Evolutionary conservation across 2,888 invertebrate species (phyloP).

Genomic region (Cordylochernes scorpioides): DNA sequence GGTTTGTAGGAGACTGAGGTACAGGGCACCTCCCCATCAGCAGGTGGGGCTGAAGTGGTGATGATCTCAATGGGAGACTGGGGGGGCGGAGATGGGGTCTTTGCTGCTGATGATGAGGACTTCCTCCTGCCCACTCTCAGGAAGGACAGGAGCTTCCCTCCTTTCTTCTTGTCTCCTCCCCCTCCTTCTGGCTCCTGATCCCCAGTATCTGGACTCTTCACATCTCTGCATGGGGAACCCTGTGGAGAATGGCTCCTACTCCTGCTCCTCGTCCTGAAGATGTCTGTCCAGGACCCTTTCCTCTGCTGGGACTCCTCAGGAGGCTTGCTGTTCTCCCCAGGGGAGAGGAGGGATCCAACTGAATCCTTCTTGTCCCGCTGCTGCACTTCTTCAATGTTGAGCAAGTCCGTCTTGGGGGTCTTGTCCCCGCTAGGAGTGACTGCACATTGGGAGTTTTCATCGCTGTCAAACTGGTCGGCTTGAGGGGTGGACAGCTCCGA

Average conservation of each 20-base stretch:
- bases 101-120: slow-evolving; percentile 1
- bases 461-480: slow-evolving; percentile 6
- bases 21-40: not conserved
- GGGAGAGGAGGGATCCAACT: slow-evolving; percentile 5
- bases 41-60: too few species aligned
- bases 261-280: slow-evolving; percentile 9
- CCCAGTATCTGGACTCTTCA: slow-evolving; percentile 6
- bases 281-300: slow-evolving; percentile 15
- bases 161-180: slow-evolving; percentile 3
- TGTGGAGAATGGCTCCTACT: slow-evolving; percentile 7
- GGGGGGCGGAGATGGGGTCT: slow-evolving; percentile 1
- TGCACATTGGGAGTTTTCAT: slow-evolving; percentile 10
- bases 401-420: slow-evolving; percentile 6
- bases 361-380: slow-evolving; percentile 9
- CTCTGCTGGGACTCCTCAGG: slow-evolving; percentile 5
- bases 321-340: slow-evolving; percentile 2
- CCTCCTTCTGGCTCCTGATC: too few species aligned
- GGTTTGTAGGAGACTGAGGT: not conserved
- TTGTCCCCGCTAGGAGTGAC: slow-evolving; percentile 9
- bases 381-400: too few species aligned
- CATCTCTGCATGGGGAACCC: slow-evolving; percentile 5
- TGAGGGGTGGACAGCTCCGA: slow-evolving; percentile 10
- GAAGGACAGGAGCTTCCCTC: slow-evolving; percentile 11
- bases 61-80: not conserved
- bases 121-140: slow-evolving; percentile 9